Conservation (phyloP, 2,113 vertebrate genomes). For the Upupa epops region DNA sequence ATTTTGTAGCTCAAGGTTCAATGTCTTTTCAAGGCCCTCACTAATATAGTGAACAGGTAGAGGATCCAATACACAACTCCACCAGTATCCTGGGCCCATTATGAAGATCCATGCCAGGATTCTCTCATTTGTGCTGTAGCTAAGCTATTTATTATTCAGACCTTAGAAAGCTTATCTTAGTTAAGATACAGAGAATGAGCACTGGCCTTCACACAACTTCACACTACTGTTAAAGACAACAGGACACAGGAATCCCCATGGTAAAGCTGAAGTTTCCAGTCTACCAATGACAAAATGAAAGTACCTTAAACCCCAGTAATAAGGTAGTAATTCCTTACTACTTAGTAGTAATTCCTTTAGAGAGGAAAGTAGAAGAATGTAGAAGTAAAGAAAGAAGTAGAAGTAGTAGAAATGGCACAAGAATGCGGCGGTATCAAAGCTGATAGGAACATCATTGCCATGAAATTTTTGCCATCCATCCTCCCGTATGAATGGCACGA, state of each 20-base stretch:
- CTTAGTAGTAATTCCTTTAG: background rate
- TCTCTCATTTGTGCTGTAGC: background rate
- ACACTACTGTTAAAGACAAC: background rate
- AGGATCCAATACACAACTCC: background rate
- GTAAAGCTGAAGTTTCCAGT: background rate
- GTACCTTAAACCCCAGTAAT: background rate
- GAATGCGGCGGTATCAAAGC: background rate
- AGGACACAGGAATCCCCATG: background rate
- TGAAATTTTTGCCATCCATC: background rate
- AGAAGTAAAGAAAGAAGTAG: background rate
- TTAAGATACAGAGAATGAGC: background rate
- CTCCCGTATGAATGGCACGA: background rate
- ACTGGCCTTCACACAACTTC: background rate
- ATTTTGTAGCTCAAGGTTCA: background rate
- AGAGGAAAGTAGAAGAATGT: background rate
- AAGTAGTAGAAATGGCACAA: background rate
- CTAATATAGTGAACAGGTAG: background rate
- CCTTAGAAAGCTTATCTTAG: background rate
- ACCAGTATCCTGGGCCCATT: rapidly evolving
- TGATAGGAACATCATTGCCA: background rate
- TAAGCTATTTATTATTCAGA: background rate
- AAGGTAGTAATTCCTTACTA: background rate
- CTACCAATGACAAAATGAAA: background rate
- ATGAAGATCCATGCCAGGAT: background rate
- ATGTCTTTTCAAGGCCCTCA: background rate